Evolutionary conservation across 2,113 vertebrate genomes (phyloP), one percentile per base, ranked within the genome.

Genomic region (Pseudorasbora parva): DNA sequence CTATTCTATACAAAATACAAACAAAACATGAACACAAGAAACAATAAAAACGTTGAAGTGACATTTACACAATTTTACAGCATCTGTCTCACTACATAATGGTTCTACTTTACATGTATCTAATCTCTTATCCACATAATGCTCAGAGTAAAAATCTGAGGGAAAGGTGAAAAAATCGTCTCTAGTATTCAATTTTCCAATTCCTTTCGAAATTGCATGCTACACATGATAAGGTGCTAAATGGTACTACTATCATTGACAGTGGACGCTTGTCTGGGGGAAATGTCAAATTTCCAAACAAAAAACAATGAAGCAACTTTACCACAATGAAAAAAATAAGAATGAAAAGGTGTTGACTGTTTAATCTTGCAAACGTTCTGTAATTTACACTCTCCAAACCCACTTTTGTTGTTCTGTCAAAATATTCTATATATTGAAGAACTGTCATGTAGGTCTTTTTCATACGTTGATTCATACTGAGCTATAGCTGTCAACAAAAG

Each of bases 21-120:
- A 91, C 84, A 88, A 82, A 85, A 86, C 82, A 80, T 62, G 74
- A 88, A 82, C 62, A 89, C 85, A 72, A 84, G 74, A 82, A 87
- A 92, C 90, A 89, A 92, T 79, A 89, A 94, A 91, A 60, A 92
- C 86, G 89, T 78, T 79, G 71, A 85, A 60, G 86, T 90, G 88
- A 95, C 92, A 94, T 94, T 93, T 95, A 95, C 93, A 95, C 92
- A 91, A 93, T 94, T 95, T 93, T 95, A 95, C 95, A 95, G 91
- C 91, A 93, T 91, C 89, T 92, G 88, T 93, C 91, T 88, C 90
- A 88, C 91, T 92, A 93, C 89, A 92, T 90, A 85, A 83, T 49
- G 89, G 90, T 92, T 89, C 91, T 91, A 91, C 87, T 94, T 95
- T 91, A 93, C 93, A 94, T 60, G 66, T 78, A 57, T 78, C 75